Evolutionary conservation across 1,140 invertebrate species (phyloP), one percentile per base, ranked within the genome.

Genomic region (Drosophila nigromelanica): DNA sequence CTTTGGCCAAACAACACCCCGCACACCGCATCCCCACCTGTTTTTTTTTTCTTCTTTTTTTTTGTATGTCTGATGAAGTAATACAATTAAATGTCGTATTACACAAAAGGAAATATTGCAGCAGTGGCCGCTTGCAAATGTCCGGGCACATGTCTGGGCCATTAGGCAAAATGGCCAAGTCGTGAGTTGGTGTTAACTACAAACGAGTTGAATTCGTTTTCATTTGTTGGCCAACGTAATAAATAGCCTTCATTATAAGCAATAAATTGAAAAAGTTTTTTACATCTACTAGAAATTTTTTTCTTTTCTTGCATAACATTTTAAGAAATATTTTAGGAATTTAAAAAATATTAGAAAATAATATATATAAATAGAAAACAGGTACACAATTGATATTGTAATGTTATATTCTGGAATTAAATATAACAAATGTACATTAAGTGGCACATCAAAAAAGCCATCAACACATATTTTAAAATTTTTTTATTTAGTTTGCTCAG

Each of bases 141-240:
- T 56, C 55, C 39, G 52, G 50, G 40, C 60, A 74, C 70, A 82
- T 82, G 80, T 78, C 64, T 66, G 60, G 42, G 42, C 73, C 63
- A 82, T 82, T 82, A 82, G 71, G 8, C 59, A 69, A 72, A 82
- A 85, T 83, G 80, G 80, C 56, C 59, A 83, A 83, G 80, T 83
- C 80, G 80, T 83, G 80, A 76, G 72, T 62, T 48, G 80, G 76
- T 76, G 80, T 70, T 85, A 76, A 83, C 56, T 80, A 63, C 55
- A 66, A 70, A 73, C 79, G 66, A 63, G 75, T 79, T 42, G 76
- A 50, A 76, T 80, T 69, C 55, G 62, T 67, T 85, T 76, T 85
- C 66, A 72, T 79, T 80, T 76, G 61, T 75, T 75, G 27, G 43
- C 45, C 55, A 56, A 58, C 56, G 48, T 47, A 62, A 78, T 82